These are phyloP conservation scores for Falco novaeseelandiae DNA, from an alignment of 2,797 vertebrate genomes.

Conservation along the genomic window DNA sequence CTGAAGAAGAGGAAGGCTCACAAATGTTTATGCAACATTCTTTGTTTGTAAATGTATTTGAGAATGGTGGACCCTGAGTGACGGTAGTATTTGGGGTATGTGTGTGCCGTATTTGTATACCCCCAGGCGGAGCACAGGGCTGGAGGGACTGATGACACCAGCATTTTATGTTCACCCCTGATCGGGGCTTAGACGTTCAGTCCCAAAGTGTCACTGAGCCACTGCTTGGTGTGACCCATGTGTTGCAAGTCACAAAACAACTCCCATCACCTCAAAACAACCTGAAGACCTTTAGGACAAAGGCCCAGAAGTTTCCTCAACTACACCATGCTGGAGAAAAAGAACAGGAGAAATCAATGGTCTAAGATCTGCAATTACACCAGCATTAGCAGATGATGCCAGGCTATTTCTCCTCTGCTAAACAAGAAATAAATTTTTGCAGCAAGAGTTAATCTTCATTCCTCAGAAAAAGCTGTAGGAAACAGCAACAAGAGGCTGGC, in stretches of 20 bases:
- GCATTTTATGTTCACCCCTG: neutral
- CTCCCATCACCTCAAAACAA: neutral
- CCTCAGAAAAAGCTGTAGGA: neutral
- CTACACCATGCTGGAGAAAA: neutral
- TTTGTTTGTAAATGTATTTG: neutral
- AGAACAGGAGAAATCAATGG: neutral
- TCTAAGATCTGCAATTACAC: neutral
- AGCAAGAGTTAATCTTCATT: neutral
- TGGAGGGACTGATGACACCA: neutral
- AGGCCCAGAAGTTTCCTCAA: neutral
- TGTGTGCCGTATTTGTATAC: neutral
- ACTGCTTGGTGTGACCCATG: neutral
- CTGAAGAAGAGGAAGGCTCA: neutral
- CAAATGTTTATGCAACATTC: neutral
- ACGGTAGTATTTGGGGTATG: neutral
- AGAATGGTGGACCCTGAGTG: neutral
- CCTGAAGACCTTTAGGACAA: neutral
- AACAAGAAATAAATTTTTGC: neutral
- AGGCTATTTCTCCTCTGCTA: neutral
- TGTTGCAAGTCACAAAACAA: neutral
- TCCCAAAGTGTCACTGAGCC: neutral
- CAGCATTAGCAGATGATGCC: rapidly evolving
- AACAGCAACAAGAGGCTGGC: neutral
- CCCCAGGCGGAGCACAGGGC: neutral
- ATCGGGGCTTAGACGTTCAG: neutral